Conservation (phyloP, 2,797 vertebrate species). For the Aphelocoma californica region DNA sequence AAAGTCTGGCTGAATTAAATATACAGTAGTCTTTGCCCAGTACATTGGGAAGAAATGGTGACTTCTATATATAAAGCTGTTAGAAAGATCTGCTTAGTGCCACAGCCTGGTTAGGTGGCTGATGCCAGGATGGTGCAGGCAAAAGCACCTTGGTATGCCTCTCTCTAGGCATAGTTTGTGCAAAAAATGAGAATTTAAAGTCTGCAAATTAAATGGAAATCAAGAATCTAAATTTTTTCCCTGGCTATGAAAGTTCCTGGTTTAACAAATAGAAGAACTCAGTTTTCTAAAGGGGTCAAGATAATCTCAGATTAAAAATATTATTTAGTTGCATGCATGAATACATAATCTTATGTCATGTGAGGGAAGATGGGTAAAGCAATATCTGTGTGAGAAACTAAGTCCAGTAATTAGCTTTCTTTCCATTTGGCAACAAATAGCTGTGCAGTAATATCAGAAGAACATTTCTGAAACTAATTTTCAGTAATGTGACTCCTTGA, state of each 20-base stretch:
- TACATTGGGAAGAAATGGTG: background rate
- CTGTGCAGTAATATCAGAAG: conserved; percentile 52
- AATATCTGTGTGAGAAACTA: background rate
- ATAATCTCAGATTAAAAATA: background rate
- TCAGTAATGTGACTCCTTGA: conserved; percentile 65
- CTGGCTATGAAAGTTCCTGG: background rate
- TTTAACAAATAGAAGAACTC: background rate
- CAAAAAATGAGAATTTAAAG: background rate
- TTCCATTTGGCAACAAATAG: conserved; percentile 59
- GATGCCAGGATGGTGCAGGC: background rate
- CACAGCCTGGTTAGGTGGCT: background rate
- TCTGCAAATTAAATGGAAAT: background rate
- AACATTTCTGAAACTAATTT: conserved; percentile 67
- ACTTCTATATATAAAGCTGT: background rate
- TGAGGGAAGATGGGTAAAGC: background rate
- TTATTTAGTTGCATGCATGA: background rate
- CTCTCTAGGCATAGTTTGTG: background rate
- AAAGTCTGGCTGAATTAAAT: background rate
- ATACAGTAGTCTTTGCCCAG: background rate
- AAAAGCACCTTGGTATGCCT: background rate
- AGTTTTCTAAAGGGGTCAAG: background rate
- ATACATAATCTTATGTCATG: background rate
- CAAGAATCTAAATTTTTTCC: background rate
- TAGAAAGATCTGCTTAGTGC: background rate
- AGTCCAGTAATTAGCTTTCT: conserved; percentile 48